phyloP scores from a whole-genome alignment of 2,113 vertebrate species.

The Pterophyllum scalare region DNA sequence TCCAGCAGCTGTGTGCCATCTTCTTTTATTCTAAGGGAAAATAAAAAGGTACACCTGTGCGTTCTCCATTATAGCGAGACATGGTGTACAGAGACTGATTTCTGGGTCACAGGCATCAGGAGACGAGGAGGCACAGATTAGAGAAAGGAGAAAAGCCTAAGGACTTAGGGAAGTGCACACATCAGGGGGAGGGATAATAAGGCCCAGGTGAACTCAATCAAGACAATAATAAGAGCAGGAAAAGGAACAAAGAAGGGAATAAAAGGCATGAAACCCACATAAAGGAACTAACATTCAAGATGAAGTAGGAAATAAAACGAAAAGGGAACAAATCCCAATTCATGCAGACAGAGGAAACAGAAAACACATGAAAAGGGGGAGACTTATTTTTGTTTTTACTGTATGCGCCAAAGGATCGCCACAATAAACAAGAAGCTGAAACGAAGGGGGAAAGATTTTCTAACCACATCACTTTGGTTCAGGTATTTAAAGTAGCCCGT shows the following conservation, averaged over 20 bases:
- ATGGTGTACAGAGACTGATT: background rate
- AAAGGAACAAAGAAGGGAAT: background rate
- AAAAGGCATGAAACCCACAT: constrained; percentile 4
- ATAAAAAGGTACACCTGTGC: background rate
- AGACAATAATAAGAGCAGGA: background rate
- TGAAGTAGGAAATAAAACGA: constrained; percentile 4
- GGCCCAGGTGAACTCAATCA: constrained; percentile 6
- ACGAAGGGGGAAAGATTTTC: background rate
- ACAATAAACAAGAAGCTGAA: background rate
- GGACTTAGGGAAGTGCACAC: background rate
- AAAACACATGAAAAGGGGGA: constrained; percentile 10
- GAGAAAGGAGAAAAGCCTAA: background rate
- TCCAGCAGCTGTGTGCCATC: too few species aligned
- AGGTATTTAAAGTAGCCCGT: background rate
- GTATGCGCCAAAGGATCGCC: background rate
- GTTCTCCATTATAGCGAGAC: background rate
- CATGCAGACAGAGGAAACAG: background rate
- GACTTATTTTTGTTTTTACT: background rate
- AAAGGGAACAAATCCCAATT: background rate
- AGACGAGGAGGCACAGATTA: background rate
- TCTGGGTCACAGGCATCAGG: background rate
- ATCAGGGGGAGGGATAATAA: background rate
- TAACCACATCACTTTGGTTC: background rate
- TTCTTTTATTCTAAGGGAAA: background rate
- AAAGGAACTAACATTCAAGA: background rate